Evolutionary conservation across 1,140 invertebrate genomes (phyloP).

Genomic region (Babylonia areolata): DNA sequence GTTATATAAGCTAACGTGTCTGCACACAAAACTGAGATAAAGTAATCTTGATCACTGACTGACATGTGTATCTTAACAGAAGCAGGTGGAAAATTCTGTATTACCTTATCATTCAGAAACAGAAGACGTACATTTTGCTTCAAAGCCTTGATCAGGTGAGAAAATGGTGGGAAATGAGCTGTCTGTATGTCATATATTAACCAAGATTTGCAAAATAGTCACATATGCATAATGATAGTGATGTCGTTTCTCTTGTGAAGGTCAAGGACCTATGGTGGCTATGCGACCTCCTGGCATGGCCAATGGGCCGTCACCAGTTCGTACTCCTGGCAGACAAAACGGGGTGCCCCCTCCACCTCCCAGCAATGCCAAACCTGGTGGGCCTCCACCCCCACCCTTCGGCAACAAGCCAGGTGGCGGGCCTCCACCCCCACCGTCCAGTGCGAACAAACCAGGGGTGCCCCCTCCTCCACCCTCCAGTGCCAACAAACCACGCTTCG

Average conservation of each 20-base stretch:
- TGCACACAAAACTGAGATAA: no score
- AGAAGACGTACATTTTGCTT: no score
- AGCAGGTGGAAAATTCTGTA: no score
- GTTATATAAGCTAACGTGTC: no score
- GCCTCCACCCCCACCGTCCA: slow-evolving; percentile 27
- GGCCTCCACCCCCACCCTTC: slow-evolving; percentile 38
- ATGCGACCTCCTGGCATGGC: slow-evolving; percentile 37
- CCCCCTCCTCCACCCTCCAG: slow-evolving; percentile 43
- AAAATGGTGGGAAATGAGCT: no score
- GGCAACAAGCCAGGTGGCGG: slow-evolving; percentile 36
- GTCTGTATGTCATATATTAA: no score
- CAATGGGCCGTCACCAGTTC: slow-evolving; percentile 24
- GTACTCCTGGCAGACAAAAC: slow-evolving; percentile 22
- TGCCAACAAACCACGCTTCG: slow-evolving; percentile 36
- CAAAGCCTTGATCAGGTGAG: no score
- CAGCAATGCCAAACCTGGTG: slow-evolving; percentile 9
- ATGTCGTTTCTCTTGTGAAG: background rate
- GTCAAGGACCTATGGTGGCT: slow-evolving; percentile 36
- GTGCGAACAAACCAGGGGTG: background rate
- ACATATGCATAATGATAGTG: no score
- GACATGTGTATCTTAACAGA: no score
- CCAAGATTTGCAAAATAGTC: no score
- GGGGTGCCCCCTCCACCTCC: slow-evolving; percentile 27
- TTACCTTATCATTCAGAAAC: no score
- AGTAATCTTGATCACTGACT: no score